Conservation (phyloP, 2,888 invertebrate species). For the Tolmerus cingulatus region DNA sequence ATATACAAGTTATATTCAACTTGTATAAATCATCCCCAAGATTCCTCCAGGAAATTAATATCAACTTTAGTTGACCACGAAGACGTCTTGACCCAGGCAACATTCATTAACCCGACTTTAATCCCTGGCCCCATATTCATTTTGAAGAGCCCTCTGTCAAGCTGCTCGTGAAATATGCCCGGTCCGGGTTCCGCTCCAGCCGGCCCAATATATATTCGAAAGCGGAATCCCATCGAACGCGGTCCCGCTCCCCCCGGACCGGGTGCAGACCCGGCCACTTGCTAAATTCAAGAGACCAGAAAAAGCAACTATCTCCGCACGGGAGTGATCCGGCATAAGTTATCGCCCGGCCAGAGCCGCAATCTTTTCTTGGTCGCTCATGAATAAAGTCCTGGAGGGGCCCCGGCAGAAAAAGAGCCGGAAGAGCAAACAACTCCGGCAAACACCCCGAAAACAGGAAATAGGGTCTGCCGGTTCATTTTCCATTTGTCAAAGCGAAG, state of each 20-base stretch:
- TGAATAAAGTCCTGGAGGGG: conserved; percentile 21
- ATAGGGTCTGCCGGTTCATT: conserved; percentile 39
- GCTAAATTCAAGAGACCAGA: conserved; percentile 8
- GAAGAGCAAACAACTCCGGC: conserved; percentile 35
- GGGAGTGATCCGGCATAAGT: conserved; percentile 6
- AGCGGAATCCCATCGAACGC: background rate
- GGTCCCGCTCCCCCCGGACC: background rate
- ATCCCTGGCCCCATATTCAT: background rate
- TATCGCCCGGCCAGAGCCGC: background rate
- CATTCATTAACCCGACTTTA: background rate
- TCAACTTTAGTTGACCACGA: background rate
- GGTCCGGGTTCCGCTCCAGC: background rate
- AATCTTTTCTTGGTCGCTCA: conserved; percentile 18
- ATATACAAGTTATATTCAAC: background rate
- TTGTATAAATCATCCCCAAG: background rate
- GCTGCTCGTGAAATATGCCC: background rate
- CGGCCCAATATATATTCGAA: background rate
- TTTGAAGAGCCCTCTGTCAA: background rate
- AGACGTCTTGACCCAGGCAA: background rate
- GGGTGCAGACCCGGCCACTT: background rate
- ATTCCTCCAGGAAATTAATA: background rate
- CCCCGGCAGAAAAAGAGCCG: conserved; percentile 6
- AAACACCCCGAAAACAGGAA: conserved; percentile 40
- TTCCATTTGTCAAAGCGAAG: conserved; percentile 40
- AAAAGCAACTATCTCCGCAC: background rate